Base-by-base conservation (phyloP, 2,888 invertebrate species). In the Autographa gamma region DNA sequence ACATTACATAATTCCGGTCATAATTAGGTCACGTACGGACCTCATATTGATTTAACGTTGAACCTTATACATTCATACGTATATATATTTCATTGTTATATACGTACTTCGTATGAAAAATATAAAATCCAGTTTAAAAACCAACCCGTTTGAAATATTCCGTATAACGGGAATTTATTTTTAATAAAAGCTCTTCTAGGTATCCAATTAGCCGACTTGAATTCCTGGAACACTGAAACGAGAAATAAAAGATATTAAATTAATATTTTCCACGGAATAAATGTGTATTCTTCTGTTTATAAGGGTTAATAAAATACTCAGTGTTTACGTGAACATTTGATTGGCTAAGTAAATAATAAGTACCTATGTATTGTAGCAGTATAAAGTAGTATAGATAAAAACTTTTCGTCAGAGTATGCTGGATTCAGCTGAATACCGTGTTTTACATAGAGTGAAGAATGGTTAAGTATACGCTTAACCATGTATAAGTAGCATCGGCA, bases 21-120 rank as follows among this genome's bases (percentile, higher is more conserved):
- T 58, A 80, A 59, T 63, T 63, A 67, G 52, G 63, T 52, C 66
- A 62, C 59, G 9, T 63, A 60, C 60, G 31, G 48, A 66, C 54
- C 34, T 38, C 34, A 60, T 71, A 77, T 77, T 77, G 77, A 76
- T 71, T 71, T 58, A 67, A 52, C 41, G 66, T 19, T 56, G 71
- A 58, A 67, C 11, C 43, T 54, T 77, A 80, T 71, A 71, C 58
- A 18, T 68, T 71, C 63, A 38, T 54, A 63, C 25, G 5, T 54
- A 31, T n/a, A 25, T n/a, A 4, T 41, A 63, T 63, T 58, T 56
- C 31, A 19, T 13, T 18, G 18, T 16, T 7, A 16, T 59, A 48
- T 31, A 31, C 25, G 25, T 32, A 5, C n/a, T 56, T 19, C 18
- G 16, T 61, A 19, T 9, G 5, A 66, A 60, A 48, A 60, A 60